Base-by-base conservation (phyloP, 2,797 vertebrate species). In the Cyclura pinguis region DNA sequence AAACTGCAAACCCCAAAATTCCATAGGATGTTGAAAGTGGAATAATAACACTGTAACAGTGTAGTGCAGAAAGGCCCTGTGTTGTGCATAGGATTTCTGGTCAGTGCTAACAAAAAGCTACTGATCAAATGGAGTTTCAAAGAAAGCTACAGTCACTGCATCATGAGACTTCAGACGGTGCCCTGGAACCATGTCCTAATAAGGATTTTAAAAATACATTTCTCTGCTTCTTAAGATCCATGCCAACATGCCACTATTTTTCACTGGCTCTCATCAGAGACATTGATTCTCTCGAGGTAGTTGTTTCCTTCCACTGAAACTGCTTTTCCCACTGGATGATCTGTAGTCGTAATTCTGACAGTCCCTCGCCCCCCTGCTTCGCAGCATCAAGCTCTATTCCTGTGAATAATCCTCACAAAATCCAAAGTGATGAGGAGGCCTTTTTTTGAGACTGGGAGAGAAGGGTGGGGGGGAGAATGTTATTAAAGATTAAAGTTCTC, bases 401-500 rank as follows among this genome's bases (percentile, higher is more conserved):
- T 81, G 77, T 73, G 84, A 62, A 47, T 62, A 80, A 86, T 62
- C 29, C 38, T 32, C 1, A 73, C 82, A 86, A 81, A 91, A 85
- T 74, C 38, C 64, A 74, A 84, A 9, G 3, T 64, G 55, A 88
- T 52, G 42, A 73, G 35, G 55, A 52, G 27, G 57, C 24, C 10
- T 72, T 83, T 47, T 69, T 50, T 59, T 27, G 42, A 50, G 22
- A 38, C 50, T 38, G 27, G 76, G 64, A n/a, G 8, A 50, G 12
- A 24, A 50, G 76, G 16, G 5, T 20, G 27, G 13, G 47, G 10
- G 50, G 77, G 18, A 35, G 38, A 62, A 35, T 47, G 72, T 67
- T 47, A 80, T 87, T 88, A 62, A 85, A 88, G 83, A 85, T 74
- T 80, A 72, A 50, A 38, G 7, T 81, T 80, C 67, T 85, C 32